Base-by-base conservation (phyloP, 2,113 vertebrate species). In the Labrus mixtus region DNA sequence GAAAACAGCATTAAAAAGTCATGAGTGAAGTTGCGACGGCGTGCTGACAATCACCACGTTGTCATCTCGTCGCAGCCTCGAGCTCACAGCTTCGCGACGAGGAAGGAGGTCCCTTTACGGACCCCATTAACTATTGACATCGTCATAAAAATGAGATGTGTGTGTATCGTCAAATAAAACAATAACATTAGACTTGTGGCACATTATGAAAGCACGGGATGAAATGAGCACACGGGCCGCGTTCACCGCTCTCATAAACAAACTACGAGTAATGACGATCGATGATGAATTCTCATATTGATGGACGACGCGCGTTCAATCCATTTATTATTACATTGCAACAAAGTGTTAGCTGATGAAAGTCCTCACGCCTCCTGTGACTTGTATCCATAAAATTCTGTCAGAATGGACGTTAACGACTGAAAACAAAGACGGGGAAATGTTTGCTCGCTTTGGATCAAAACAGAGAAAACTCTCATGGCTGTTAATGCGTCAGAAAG, bases 1-100 rank as follows among this genome's bases (percentile, higher is more conserved):
- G 85, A 84, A 73, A 87, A 80, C 81, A 80, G 76, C 81, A 91
- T 91, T 89, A 90, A 89, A 86, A 82, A 91, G 86, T 89, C 82
- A 90, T 84, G 82, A 87, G 45, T 80, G 78, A 81, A 81, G 82
- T 39, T 60, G 67, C 77, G 62, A n/a, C 84, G 0, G 63, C 37
- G 12, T 12, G 6, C 76, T 69, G 86, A 86, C 88, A 78, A 84
- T 87, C 83, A 80, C 46, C 78, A 58, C 74, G 57, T 76, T 71
- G 80, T 85, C 79, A 66, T 81, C 68, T 86, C 72, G 79, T 76
- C 85, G 41, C 56, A 65, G 81, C 70, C 76, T 15, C 69, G 4
- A 63, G 86, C 80, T 73, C 76, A 5, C 55, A 36, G 73, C 86
- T 77, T 56, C 65, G 82, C 69, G 66, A 71, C 66, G 61, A 81